Percentiles rank a stretch among this genome's conserved stretches.
Conservation (phyloP, 2,888 invertebrate genomes). For the Cremastobaeus sp. region DNA sequence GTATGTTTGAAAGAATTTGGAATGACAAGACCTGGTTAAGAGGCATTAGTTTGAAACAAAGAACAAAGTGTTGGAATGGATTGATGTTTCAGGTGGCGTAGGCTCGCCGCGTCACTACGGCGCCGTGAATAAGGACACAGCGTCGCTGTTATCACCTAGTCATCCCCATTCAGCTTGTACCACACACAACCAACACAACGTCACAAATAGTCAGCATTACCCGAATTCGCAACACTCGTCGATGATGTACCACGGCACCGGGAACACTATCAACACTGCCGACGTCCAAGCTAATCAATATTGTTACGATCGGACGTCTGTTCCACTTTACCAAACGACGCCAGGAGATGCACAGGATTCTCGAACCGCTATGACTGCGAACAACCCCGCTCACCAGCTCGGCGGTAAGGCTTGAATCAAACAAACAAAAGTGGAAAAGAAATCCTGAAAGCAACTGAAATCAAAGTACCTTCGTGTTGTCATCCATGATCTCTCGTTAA, state of each 20-base stretch:
- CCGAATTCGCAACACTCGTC: conserved; percentile 76
- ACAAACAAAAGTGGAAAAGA: conserved; percentile 9
- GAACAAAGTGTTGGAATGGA: conserved; percentile 61
- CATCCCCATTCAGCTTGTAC: conserved; percentile 80
- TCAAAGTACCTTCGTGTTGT: conserved; percentile 6
- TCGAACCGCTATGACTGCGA: conserved; percentile 75
- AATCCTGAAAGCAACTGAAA: background rate
- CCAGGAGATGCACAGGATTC: conserved; percentile 75
- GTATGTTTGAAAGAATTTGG: background rate
- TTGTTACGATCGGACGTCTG: conserved; percentile 81
- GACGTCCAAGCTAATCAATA: conserved; percentile 80
- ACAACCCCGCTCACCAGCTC: conserved; percentile 78
- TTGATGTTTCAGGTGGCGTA: conserved; percentile 81
- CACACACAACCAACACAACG: conserved; percentile 79
- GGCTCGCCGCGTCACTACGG: conserved; percentile 81
- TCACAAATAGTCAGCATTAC: conserved; percentile 78
- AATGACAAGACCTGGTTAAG: background rate
- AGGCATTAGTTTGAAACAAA: background rate
- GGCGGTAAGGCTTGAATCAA: conserved; percentile 78
- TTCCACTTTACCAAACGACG: conserved; percentile 77
- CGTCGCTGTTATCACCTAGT: conserved; percentile 80
- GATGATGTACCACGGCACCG: conserved; percentile 78
- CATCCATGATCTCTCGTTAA: conserved; percentile 10
- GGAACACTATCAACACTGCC: conserved; percentile 78
- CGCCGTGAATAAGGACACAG: conserved; percentile 78